phyloP scores from a whole-genome alignment of 1,140 invertebrate genomes.

The Drosophila elegans region DNA sequence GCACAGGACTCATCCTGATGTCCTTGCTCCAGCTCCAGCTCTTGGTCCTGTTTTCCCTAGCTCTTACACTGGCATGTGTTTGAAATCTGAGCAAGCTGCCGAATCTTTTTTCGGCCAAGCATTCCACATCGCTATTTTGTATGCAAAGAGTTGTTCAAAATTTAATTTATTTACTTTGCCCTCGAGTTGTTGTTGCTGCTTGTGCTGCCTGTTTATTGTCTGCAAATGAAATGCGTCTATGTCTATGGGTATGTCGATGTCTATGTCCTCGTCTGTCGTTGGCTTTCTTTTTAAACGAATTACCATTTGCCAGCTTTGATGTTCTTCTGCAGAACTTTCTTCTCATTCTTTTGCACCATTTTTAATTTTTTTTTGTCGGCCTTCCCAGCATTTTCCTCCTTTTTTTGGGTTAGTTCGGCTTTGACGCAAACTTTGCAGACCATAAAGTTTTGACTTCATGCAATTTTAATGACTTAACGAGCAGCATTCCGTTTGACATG shows the following conservation, averaged over 20 bases:
- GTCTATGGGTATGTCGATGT: conserved; percentile 25
- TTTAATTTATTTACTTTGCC: conserved; percentile 79
- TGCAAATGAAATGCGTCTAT: conserved; percentile 73
- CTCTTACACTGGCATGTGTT: conserved; percentile 49
- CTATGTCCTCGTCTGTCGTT: conserved; percentile 26
- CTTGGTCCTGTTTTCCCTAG: not conserved
- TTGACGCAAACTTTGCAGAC: conserved; percentile 81
- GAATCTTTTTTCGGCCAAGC: conserved; percentile 29
- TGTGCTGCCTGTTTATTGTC: conserved; percentile 68
- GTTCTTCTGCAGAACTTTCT: conserved; percentile 45
- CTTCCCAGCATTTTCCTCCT: conserved; percentile 15
- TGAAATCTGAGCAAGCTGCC: conserved; percentile 61
- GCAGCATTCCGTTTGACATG: conserved; percentile 68
- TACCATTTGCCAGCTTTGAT: conserved; percentile 77
- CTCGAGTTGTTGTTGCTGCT: conserved; percentile 45
- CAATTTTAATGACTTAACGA: conserved; percentile 83
- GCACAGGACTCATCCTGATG: conserved; percentile 37
- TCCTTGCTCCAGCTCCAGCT: not conserved
- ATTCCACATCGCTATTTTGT: conserved; percentile 62
- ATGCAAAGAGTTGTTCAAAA: conserved; percentile 79
- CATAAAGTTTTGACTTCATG: conserved; percentile 83
- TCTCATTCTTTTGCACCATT: conserved; percentile 21
- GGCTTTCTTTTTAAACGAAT: conserved; percentile 74
- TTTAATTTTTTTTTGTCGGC: conserved; percentile 29
- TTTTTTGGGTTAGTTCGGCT: conserved; percentile 61